Conservation (phyloP, 2,797 vertebrate genomes). For the Chiloscyllium punctatum region DNA sequence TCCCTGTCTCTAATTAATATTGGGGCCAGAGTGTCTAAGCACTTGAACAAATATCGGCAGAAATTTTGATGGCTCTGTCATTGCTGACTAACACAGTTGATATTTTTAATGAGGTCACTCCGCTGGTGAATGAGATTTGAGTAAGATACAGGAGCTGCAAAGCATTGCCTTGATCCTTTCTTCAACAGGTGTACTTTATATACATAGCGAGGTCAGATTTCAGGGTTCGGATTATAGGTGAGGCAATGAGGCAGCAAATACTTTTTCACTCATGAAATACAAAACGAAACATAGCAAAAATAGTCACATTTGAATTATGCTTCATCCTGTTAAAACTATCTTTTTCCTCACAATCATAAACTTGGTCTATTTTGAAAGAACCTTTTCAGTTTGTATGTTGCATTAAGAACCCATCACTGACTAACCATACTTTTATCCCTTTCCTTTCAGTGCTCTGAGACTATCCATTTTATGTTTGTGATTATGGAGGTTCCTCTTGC, state of each 20-base stretch:
- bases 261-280: neutral
- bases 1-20: neutral
- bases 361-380: neutral
- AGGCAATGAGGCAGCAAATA: neutral
- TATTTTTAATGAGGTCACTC: neutral
- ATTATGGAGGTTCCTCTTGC: neutral
- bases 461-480: neutral
- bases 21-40: neutral
- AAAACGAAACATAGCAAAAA: neutral
- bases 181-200: neutral
- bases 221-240: neutral
- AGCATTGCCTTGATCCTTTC: neutral
- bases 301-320: neutral
- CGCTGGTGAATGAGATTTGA: neutral
- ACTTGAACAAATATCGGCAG: neutral
- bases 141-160: neutral
- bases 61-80: neutral
- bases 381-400: neutral
- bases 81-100: neutral
- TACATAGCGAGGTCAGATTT: neutral
- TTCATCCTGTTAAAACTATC: neutral
- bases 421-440: neutral
- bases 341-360: neutral
- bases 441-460: neutral
- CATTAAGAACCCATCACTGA: neutral